Base-by-base conservation (phyloP, 2,797 vertebrate genomes). In the Acipenser transmontanus region DNA sequence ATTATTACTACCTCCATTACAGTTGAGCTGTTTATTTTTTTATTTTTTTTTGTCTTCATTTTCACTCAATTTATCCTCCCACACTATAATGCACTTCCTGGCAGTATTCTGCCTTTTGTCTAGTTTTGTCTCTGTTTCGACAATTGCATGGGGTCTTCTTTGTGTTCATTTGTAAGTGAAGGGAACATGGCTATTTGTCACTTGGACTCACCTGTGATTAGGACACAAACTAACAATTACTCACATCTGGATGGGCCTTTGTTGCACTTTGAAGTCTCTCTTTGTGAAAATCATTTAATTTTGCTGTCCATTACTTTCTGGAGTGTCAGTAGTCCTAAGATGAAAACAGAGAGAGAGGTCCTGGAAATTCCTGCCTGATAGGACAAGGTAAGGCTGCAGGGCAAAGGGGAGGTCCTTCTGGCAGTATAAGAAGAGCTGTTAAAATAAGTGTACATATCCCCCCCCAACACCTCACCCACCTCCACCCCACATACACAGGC, bases 261-360 rank as follows among this genome's bases (percentile, higher is more conserved):
- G 69, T 76, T 73, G 66, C 1, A 62, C 82, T 87, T 86, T 85
- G 82, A 87, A 81, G 82, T 81, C 68, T 75, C 68, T 78, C 74
- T 49, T 13, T 50, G 48, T 47, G 49, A 50, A 63, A 81, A 75
- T 82, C 69, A 70, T 77, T 73, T 74, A 66, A 78, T 76, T 80
- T 71, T 74, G 66, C 47, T 71, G 7, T 63, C 13, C 48, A n/a
- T 49, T n/a, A 13, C n/a, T 50, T 12, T 63, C 62, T 8, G 14
- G n/a, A 14, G n/a, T n/a, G 11, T 13, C 47, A 13, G 47, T 6
- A 8, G 62, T 5, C 48, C 48, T 49, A 47, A 62, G 8, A 47
- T 63, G 62, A 7, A 63, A 48, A 5, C 34, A 49, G 47, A 49
- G 62, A 11, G 48, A 7, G 8, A 57, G 20, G 20, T 34, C 20